phyloP scores from a whole-genome alignment of 2,113 vertebrate genomes.

The Peromyscus leucopus region DNA sequence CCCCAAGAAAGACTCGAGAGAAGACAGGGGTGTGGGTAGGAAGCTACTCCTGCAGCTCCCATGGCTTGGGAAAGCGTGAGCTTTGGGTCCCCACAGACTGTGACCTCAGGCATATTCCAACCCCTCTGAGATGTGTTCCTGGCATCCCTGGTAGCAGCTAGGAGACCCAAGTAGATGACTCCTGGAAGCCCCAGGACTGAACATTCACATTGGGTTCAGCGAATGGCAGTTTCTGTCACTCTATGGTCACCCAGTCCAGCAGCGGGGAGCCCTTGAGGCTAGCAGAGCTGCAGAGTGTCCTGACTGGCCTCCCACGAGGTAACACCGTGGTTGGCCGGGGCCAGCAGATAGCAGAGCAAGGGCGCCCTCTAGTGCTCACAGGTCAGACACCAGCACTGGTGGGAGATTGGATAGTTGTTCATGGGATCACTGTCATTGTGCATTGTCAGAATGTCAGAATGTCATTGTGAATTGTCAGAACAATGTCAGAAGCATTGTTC shows the following conservation, averaged over 20 bases:
- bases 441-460: too few species aligned
- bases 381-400: background rate
- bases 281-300: background rate
- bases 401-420: background rate
- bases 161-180: background rate
- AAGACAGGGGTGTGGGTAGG: background rate
- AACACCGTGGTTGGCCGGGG: accelerated
- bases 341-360: background rate
- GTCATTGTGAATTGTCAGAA: too few species aligned
- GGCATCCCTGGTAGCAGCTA: background rate
- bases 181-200: background rate
- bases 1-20: background rate
- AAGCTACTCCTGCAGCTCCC: background rate
- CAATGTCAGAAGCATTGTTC: background rate
- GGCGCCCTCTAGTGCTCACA: slow-evolving; percentile 71
- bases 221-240: background rate
- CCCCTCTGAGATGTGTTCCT: background rate
- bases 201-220: background rate
- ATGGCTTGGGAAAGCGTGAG: background rate
- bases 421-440: background rate
- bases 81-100: background rate
- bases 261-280: background rate
- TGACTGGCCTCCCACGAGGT: background rate
- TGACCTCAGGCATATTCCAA: background rate
- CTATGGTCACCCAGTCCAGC: background rate